Conservation (phyloP, 2,888 invertebrate species). For the Eupeodes luniger region DNA sequence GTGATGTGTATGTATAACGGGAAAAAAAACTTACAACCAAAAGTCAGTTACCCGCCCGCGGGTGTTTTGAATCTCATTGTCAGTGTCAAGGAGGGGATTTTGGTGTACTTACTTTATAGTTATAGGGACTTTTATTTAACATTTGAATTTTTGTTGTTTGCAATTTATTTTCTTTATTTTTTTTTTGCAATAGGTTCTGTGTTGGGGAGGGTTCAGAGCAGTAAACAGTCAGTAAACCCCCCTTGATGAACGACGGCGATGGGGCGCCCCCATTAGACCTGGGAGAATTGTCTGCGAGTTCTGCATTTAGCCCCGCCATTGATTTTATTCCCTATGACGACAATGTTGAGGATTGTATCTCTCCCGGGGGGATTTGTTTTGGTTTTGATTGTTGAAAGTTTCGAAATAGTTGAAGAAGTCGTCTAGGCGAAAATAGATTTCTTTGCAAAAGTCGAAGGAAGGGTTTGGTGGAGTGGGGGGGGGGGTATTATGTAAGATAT, state of each 20-base stretch:
- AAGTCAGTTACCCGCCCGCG: conserved; percentile 68
- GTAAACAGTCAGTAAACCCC: too few species aligned
- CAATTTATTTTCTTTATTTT: background rate
- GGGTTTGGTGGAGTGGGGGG: background rate
- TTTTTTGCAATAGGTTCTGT: conserved; percentile 72
- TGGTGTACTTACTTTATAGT: conserved; percentile 28
- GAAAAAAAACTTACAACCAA: conserved; percentile 47
- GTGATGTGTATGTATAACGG: conserved; percentile 43
- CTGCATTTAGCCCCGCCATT: conserved; percentile 39
- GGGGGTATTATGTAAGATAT: conserved; percentile 54
- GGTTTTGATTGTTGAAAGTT: conserved; percentile 35
- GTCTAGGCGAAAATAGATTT: conserved; percentile 36
- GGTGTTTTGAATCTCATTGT: conserved; percentile 73
- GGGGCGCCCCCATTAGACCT: background rate
- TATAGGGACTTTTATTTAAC: background rate
- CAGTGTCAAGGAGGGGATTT: conserved; percentile 73
- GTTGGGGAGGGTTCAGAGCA: conserved; percentile 72
- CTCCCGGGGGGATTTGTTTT: conserved; percentile 16
- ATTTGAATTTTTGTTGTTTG: conserved; percentile 18
- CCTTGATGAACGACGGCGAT: too few species aligned
- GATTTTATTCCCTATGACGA: conserved; percentile 43
- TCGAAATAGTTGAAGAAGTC: conserved; percentile 60
- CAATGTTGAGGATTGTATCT: background rate
- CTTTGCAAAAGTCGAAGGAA: background rate
- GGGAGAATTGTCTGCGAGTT: conserved; percentile 36